These are phyloP conservation scores for Daubentonia madagascariensis DNA, from an alignment of 2,113 vertebrate genomes.

Conservation along the genomic window DNA sequence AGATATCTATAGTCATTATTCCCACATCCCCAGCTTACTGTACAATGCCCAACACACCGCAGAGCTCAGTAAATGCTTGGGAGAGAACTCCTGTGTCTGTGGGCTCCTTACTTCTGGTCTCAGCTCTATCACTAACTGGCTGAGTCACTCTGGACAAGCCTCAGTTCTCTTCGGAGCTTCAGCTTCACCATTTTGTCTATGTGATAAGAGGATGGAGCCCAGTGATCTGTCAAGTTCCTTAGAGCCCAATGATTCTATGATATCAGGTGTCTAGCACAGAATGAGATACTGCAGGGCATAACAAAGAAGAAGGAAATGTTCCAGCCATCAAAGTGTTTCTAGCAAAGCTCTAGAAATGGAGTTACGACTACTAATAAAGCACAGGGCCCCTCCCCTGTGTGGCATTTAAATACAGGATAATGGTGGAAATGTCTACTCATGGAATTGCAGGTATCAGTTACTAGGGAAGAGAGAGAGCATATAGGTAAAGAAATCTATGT, in stretches of 20 bases:
- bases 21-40: too few relatives aligned
- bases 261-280: neutral
- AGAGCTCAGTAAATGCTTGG: neutral
- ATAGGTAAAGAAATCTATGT: neutral
- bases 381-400: neutral
- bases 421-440: neutral
- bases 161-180: neutral
- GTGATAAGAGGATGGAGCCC: neutral
- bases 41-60: neutral
- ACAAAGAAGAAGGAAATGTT: neutral
- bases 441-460: neutral
- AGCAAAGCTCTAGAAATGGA: neutral
- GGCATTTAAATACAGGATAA: neutral
- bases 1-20: neutral
- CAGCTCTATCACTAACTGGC: neutral
- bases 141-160: neutral
- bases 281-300: neutral
- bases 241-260: neutral
- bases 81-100: neutral
- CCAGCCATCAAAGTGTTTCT: neutral
- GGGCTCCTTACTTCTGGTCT: neutral
- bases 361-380: neutral
- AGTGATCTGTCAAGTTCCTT: neutral
- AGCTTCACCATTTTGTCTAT: neutral
- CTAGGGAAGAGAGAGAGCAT: neutral